A percentile compares a stretch with the other conserved stretches of the same genome.
Conservation (phyloP, 2,113 vertebrate genomes). For the Bothrops jararaca region DNA sequence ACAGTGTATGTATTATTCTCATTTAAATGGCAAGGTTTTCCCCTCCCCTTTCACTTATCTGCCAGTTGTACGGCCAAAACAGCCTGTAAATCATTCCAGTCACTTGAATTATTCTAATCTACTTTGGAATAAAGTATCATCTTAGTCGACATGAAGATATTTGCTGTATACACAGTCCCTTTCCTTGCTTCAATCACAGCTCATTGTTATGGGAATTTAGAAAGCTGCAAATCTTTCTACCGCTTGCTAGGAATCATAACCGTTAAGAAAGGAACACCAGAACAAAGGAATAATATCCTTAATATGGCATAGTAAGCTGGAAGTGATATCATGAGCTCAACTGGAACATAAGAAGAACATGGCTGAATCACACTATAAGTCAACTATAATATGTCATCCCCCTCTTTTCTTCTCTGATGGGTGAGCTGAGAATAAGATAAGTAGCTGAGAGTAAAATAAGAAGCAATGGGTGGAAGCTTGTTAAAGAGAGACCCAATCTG, state of each 20-base stretch:
- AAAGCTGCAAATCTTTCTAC: conserved; percentile 10
- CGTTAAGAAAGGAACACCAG: not conserved
- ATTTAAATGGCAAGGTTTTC: conserved; percentile 40
- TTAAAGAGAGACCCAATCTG: not conserved
- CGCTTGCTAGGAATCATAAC: not conserved
- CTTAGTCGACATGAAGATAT: not conserved
- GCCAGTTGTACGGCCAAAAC: conserved; percentile 35
- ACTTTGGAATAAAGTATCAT: not conserved
- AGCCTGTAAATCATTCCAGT: not conserved
- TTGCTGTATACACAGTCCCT: conserved; percentile 24
- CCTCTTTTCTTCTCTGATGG: not conserved
- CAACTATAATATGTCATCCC: not conserved
- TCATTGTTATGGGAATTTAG: not conserved
- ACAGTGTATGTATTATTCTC: conserved; percentile 46
- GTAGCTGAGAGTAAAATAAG: not conserved
- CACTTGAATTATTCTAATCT: conserved; percentile 31
- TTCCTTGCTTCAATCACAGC: not conserved
- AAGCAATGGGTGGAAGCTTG: not conserved
- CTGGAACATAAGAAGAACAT: not conserved
- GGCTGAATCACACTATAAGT: not conserved
- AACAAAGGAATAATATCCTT: not conserved
- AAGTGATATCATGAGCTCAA: not conserved
- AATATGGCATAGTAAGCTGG: not conserved
- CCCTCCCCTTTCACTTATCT: conserved; percentile 32
- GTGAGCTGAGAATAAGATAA: not conserved